Percentiles rank a stretch among this genome's conserved stretches.
Conservation (phyloP, 2,888 invertebrate species). For the Slavum lentiscoides region DNA sequence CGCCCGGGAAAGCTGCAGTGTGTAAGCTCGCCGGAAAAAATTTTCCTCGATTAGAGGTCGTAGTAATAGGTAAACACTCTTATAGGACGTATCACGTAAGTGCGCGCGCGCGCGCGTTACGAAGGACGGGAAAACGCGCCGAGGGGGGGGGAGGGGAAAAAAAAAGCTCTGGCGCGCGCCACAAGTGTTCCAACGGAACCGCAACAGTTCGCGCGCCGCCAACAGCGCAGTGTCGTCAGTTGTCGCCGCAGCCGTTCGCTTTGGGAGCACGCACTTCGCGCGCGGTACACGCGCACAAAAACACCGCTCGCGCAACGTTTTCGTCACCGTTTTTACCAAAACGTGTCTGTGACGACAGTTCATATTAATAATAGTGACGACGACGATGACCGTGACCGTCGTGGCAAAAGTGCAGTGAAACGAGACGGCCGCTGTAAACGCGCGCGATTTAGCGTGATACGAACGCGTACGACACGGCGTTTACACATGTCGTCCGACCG, state of each 20-base stretch:
- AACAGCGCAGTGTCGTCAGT: constrained; percentile 10
- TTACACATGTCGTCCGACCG: constrained; percentile 27
- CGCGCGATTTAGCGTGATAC: too few relatives aligned
- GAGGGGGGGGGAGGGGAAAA: background rate
- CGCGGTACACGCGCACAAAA: too few relatives aligned
- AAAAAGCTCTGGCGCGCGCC: constrained; percentile 45
- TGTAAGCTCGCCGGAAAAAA: background rate
- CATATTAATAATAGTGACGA: too few relatives aligned
- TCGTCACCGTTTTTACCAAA: background rate
- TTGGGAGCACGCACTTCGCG: too few relatives aligned
- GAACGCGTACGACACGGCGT: background rate
- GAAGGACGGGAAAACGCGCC: background rate
- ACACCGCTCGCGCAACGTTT: too few relatives aligned
- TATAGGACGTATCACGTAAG: background rate
- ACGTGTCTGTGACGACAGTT: background rate
- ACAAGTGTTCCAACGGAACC: constrained; percentile 42
- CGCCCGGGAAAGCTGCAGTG: constrained; percentile 23
- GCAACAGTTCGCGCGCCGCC: constrained; percentile 39
- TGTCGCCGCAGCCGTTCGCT: background rate
- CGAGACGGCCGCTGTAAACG: background rate
- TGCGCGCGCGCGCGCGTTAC: background rate
- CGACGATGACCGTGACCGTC: background rate
- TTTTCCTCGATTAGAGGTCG: background rate
- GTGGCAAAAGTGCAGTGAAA: constrained; percentile 3
- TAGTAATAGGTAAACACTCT: background rate